These are phyloP conservation scores for Megathymus violae DNA, from an alignment of 1,140 invertebrate genomes.

Conservation along the genomic window DNA sequence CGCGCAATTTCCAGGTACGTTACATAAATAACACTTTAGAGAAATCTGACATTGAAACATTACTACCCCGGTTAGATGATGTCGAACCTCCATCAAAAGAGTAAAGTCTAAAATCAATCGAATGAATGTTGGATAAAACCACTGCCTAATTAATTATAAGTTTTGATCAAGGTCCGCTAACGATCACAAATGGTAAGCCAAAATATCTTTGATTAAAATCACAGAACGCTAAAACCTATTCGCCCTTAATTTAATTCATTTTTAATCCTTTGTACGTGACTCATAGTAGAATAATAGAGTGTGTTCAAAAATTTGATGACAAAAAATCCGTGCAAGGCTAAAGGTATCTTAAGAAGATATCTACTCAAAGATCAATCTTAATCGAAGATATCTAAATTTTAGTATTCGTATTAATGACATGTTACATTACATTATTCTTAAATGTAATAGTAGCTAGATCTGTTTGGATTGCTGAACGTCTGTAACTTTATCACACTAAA, in stretches of 20 bases:
- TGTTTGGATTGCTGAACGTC: neutral
- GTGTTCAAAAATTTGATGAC: too few species aligned
- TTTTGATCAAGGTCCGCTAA: conserved; percentile 23
- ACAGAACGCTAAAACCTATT: neutral
- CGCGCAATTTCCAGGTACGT: conserved; percentile 13
- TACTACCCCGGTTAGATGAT: conserved; percentile 25
- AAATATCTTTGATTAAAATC: conserved; percentile 5
- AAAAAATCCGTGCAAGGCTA: too few species aligned
- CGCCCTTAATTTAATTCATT: too few species aligned
- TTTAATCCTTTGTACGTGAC: too few species aligned
- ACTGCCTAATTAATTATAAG: conserved; percentile 24
- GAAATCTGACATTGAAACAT: conserved; percentile 28
- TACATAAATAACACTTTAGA: conserved; percentile 30
- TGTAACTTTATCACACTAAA: too few species aligned
- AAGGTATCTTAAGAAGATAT: too few species aligned
- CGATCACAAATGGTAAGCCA: neutral
- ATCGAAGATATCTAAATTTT: too few species aligned
- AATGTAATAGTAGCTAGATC: neutral
- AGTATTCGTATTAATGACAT: too few species aligned
- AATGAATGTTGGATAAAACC: conserved; percentile 37
- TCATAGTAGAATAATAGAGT: neutral
- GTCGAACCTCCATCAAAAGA: conserved; percentile 43
- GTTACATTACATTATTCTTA: too few species aligned
- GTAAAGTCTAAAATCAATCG: conserved; percentile 44
- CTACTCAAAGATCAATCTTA: too few species aligned